Conservation (phyloP, 2,797 vertebrate genomes). For the Hydrocynus forskahlii region DNA sequence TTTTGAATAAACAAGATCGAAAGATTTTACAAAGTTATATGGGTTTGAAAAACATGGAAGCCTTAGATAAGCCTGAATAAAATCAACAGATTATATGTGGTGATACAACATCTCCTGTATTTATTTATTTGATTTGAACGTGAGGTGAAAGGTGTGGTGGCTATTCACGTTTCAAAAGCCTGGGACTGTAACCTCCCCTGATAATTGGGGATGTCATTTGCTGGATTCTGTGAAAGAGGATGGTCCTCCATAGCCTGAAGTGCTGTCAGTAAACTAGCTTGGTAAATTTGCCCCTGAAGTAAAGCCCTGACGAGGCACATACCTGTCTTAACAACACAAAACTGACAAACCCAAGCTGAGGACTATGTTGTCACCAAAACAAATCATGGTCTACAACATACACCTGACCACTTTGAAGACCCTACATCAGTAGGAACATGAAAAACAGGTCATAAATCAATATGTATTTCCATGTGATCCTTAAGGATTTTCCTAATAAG, state of each 20-base stretch:
- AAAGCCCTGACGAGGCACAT: constrained; percentile 2
- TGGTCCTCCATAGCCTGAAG: constrained; percentile 10
- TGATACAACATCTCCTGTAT: not conserved
- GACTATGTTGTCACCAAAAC: not conserved
- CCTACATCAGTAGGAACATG: constrained; percentile 19
- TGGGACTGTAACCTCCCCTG: not conserved
- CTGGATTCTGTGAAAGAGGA: not conserved
- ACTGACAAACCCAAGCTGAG: constrained; percentile 5
- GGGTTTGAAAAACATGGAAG: not conserved
- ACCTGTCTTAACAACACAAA: constrained; percentile 2
- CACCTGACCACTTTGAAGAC: not conserved
- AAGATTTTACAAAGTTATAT: too few relatives aligned
- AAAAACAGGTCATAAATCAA: constrained; percentile 28
- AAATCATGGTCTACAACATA: not conserved
- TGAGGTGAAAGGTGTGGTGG: not conserved
- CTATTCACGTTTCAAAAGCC: not conserved
- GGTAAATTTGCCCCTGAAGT: too few relatives aligned
- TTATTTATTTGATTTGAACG: not conserved
- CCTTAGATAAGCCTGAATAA: not conserved
- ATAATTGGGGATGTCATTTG: not conserved
- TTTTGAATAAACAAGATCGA: constrained; percentile 20
- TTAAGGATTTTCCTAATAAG: constrained; percentile 30
- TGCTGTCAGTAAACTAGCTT: constrained; percentile 7
- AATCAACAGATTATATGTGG: not conserved
- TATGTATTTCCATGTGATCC: constrained; percentile 18